phyloP scores from a whole-genome alignment of 2,797 vertebrate genomes.

The Morus bassanus region DNA sequence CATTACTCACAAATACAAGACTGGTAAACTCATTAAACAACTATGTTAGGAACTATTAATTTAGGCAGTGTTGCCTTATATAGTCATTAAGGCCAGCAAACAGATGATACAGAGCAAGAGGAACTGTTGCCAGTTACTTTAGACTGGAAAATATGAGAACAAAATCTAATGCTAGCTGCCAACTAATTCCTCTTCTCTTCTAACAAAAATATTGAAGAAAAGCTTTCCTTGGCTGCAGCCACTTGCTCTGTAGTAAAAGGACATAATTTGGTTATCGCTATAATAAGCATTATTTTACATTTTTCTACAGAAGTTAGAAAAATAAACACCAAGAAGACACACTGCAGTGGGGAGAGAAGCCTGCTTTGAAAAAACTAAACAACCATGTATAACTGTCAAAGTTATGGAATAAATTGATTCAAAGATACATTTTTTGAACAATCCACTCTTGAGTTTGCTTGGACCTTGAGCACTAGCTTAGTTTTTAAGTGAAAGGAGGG shows the following conservation, averaged over 20 bases:
- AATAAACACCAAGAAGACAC: not conserved
- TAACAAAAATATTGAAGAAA: conserved; percentile 46
- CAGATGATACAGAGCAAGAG: conserved; percentile 59
- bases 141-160: conserved; percentile 75
- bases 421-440: not conserved
- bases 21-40: conserved; percentile 63
- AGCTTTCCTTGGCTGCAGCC: conserved; percentile 8
- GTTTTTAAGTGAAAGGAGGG: not conserved
- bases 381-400: not conserved
- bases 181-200: conserved; percentile 56
- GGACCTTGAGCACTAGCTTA: not conserved
- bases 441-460: not conserved
- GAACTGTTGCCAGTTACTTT: conserved; percentile 70
- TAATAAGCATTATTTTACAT: not conserved
- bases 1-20: conserved; percentile 15
- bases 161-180: conserved; percentile 63
- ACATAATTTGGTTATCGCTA: not conserved
- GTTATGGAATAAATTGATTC: not conserved
- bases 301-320: not conserved
- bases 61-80: conserved; percentile 71
- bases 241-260: conserved; percentile 14
- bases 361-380: not conserved
- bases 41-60: conserved; percentile 49
- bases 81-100: conserved; percentile 65
- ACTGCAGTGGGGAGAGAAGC: not conserved